These are phyloP conservation scores for Diglossa brunneiventris DNA, from an alignment of 2,113 vertebrate genomes.

Conservation along the genomic window DNA sequence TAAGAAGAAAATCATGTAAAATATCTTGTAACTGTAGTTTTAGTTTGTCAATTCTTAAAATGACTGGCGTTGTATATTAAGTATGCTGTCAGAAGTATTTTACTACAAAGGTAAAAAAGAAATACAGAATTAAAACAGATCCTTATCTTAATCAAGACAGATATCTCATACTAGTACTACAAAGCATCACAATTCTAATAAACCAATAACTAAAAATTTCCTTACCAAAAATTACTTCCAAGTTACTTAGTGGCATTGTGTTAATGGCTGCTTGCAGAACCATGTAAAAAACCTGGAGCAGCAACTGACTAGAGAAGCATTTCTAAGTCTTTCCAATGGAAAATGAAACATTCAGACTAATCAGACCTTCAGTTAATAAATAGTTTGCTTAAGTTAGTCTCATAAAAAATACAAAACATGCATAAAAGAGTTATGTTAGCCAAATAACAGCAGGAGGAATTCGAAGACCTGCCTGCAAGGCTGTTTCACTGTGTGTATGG, in stretches of 20 bases:
- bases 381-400: not conserved
- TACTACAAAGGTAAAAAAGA: not conserved
- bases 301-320: not conserved
- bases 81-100: not conserved
- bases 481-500: not conserved
- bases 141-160: not conserved
- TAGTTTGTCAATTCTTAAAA: not conserved
- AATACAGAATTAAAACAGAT: not conserved
- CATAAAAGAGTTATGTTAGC: not conserved
- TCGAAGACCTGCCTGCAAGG: not conserved
- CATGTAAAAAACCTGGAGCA: not conserved
- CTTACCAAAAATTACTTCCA: not conserved
- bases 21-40: not conserved
- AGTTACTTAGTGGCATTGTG: not conserved
- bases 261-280: not conserved
- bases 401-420: not conserved
- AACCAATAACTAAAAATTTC: not conserved
- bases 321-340: not conserved
- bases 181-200: not conserved
- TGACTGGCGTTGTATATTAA: not conserved
- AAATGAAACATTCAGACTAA: not conserved
- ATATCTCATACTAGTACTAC: not conserved
- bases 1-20: not conserved
- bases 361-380: not conserved
- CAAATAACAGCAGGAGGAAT: not conserved